Evolutionary conservation across 2,888 invertebrate species (phyloP).

Genomic region (Drosophila leonis): DNA sequence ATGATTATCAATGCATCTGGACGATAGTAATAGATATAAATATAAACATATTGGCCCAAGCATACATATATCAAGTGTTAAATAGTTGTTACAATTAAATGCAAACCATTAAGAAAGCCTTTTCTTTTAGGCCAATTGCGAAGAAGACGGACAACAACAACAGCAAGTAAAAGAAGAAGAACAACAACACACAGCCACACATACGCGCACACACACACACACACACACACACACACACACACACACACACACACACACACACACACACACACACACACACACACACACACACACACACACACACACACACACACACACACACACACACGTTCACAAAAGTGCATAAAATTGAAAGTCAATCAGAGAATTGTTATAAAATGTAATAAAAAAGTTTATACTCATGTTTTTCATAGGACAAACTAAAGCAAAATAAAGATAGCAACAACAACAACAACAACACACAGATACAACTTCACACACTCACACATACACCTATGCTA

Average conservation of each 20-base stretch:
- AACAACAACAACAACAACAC: constrained; percentile 7
- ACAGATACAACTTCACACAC: constrained; percentile 19
- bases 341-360: constrained; percentile 32
- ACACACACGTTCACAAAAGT: constrained; percentile 14
- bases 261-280: constrained; percentile 3
- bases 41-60: constrained; percentile 40
- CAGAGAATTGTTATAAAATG: constrained; percentile 53
- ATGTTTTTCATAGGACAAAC: constrained; percentile 65
- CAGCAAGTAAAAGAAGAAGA: constrained; percentile 1
- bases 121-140: constrained; percentile 30
- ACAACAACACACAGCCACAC: background rate
- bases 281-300: background rate
- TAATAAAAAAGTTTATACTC: constrained; percentile 70
- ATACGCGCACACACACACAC: background rate
- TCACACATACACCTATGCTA: constrained; percentile 32
- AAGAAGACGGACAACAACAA: constrained; percentile 28
- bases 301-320: constrained; percentile 22
- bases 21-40: constrained; percentile 32
- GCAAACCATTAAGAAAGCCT: constrained; percentile 5
- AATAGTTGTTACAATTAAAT: constrained; percentile 73
- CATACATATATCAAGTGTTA: constrained; percentile 72
- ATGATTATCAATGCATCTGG: constrained; percentile 51
- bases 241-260: constrained; percentile 8
- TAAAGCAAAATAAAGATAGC: constrained; percentile 13
- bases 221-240: constrained; percentile 16